Evolutionary conservation across 2,113 vertebrate species (phyloP), one percentile per base, ranked within the genome.

Genomic region (Cebus imitator): DNA sequence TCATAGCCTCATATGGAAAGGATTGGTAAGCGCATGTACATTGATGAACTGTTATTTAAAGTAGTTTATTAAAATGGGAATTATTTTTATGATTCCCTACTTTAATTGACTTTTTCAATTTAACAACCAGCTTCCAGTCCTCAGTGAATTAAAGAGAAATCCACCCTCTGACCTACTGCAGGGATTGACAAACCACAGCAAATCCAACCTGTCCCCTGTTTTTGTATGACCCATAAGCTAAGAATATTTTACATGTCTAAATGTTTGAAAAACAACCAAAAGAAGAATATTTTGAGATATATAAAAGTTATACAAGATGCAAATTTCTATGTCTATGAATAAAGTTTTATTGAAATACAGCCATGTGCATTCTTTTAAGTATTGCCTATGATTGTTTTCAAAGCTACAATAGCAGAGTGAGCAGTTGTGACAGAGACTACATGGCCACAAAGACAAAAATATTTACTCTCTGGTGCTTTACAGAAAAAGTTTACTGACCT

Each of bases 241-340:
- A 86, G 70, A 75, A 32, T 66, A 75, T 27, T 73, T 92, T 40
- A 58, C 11, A n/a, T 78, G 76, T 68, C 18, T 68, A 92, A 92
- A 57, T 72, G 70, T 76, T 48, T 95, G 61, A 64, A 86, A 78
- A 79, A 50, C 72, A 52, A 72, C 30, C 25, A 80, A 94, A 93
- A 75, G 55, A 89, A 93, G 32, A 48, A 5, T 27, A 92, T 92
- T 96, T 96, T 96, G 13, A 80, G 55, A 61, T 76, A n/a, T 10
- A 70, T 21, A 3, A 58, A 81, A 64, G 92, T 83, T 35, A 78
- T 25, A 76, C 4, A 90, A 85, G 87, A 84, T 57, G 84, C 68
- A 90, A 79, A 82, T 52, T 88, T 84, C 40, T 78, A 5, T 78
- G 12, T 35, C 37, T 9, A 37, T 72, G 30, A 66, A 58, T 40